Evolutionary conservation across 2,113 vertebrate species (phyloP), one percentile per base, ranked within the genome.

Genomic region (Orcinus orca): DNA sequence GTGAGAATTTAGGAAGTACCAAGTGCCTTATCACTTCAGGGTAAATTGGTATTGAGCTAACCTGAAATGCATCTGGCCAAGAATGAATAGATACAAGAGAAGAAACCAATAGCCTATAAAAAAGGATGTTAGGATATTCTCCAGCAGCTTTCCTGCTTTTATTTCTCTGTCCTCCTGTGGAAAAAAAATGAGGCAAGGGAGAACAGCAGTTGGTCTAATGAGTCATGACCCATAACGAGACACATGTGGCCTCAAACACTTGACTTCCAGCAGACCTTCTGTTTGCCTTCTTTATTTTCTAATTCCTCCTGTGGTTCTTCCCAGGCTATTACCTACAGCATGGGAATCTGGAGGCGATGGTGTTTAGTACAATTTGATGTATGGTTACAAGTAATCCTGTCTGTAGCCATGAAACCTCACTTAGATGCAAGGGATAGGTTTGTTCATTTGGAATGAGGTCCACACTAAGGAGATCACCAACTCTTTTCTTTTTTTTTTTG

Each of bases 181-280:
- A 98, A 96, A 71, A 53, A 17, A 95, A 93, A 91, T 0, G 3
- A 98, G 70, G 96, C 96, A 92, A 97, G 44, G 70, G 36, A 93
- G 96, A 70, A 67, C 95, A 58, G 74, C 96, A 85, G 74, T 98
- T 94, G 89, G 88, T 91, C 95, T 95, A 77, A 88, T 98, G 98
- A 98, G 81, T 98, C 97, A 98, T 41, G 92, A 98, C 70, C 90
- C 88, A 21, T 47, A 96, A 23, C 3, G 4, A 92, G 85, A 95
- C 95, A 93, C 62, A 93, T 94, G 88, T 97, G 89, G 92, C 95
- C 97, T 97, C 53, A 44, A 94, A 94, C 95, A 92, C 95, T 97
- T 88, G 93, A 70, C 15, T 92, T 94, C 77, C 62, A 84, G 83
- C 60, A 97, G 55, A 93, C 94, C 73, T 92, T 93, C 96, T 91